Evolutionary conservation across 2,797 vertebrate species (phyloP).

Genomic region (Periophthalmus magnuspinnatus): DNA sequence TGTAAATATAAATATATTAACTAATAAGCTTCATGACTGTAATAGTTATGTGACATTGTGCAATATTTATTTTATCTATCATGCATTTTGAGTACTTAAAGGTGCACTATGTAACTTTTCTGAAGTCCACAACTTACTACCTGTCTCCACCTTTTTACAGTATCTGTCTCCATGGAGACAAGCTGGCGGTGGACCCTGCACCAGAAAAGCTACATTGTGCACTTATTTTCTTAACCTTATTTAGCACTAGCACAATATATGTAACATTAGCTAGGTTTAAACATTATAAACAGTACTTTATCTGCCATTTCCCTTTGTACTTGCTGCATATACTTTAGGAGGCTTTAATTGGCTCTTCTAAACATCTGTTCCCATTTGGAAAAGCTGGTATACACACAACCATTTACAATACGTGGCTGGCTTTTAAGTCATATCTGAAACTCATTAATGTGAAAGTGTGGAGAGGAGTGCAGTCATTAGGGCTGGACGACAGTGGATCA

Average conservation of each 20-base stretch:
- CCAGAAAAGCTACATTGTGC: not conserved
- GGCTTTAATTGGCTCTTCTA: slow-evolving; percentile 4
- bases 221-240: not conserved
- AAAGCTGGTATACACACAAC: slow-evolving; percentile 13
- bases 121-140: not conserved
- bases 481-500: slow-evolving; percentile 31
- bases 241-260: not conserved
- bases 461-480: slow-evolving; percentile 38
- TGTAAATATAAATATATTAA: too few species aligned
- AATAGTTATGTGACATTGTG: too few species aligned
- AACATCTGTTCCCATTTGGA: slow-evolving; percentile 34
- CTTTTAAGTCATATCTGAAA: slow-evolving; percentile 30
- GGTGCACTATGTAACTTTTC: too few species aligned
- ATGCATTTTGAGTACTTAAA: too few species aligned
- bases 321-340: not conserved
- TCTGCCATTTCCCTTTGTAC: not conserved
- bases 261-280: not conserved
- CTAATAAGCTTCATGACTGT: too few species aligned
- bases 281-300: not conserved
- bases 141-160: not conserved
- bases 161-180: not conserved
- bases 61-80: too few species aligned
- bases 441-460: slow-evolving; percentile 23
- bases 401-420: slow-evolving; percentile 16
- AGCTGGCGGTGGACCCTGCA: not conserved